Percentiles rank a stretch among this genome's conserved stretches.
These are phyloP conservation scores for Nasonia oneida DNA, from an alignment of 2,888 invertebrate genomes.

Conservation along the genomic window DNA sequence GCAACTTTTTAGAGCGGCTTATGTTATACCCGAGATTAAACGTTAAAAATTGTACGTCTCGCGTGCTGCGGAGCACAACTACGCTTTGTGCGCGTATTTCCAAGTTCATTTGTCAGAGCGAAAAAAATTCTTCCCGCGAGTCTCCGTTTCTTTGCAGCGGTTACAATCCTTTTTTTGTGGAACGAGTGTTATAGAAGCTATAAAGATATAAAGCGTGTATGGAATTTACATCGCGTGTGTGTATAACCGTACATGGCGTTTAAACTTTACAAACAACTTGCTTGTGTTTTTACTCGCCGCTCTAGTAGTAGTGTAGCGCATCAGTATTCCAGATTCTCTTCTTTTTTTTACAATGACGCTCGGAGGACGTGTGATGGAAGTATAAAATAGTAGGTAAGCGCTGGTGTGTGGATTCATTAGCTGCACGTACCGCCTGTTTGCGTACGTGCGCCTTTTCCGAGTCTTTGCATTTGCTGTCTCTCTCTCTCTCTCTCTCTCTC, in stretches of 20 bases:
- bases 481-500: background rate
- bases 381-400: slow-evolving; percentile 72
- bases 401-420: background rate
- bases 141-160: background rate
- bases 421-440: slow-evolving; percentile 18
- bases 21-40: background rate
- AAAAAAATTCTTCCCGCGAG: background rate
- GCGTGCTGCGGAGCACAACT: background rate
- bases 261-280: slow-evolving; percentile 69
- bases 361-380: slow-evolving; percentile 68
- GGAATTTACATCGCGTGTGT: slow-evolving; percentile 71
- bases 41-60: background rate
- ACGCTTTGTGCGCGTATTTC: background rate
- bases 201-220: slow-evolving; percentile 29
- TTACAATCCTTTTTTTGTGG: background rate
- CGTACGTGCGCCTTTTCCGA: slow-evolving; percentile 8
- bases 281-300: slow-evolving; percentile 2
- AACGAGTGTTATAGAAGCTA: background rate
- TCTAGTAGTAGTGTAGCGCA: background rate
- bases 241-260: slow-evolving; percentile 71
- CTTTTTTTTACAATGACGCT: slow-evolving; percentile 61
- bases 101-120: background rate
- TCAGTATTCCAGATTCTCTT: background rate
- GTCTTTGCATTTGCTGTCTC: background rate
- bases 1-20: background rate